These are phyloP conservation scores for Eubucco bourcierii DNA, from an alignment of 2,113 vertebrate species.

Conservation along the genomic window DNA sequence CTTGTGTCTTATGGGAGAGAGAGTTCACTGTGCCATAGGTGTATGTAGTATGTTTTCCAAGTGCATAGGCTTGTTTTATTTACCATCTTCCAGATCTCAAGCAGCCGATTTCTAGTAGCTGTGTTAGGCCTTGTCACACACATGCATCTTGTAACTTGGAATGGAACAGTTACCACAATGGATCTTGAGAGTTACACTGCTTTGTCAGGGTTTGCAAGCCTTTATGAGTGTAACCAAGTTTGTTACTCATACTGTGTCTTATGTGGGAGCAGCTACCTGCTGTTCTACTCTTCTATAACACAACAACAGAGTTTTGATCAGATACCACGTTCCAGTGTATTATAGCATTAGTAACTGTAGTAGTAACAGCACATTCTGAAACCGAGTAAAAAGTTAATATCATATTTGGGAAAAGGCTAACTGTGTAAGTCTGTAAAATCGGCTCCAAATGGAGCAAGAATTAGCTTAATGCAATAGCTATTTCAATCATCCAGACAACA, in stretches of 20 bases:
- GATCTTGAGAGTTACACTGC: not conserved
- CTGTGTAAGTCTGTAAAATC: not conserved
- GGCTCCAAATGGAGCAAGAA: not conserved
- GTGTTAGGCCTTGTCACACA: not conserved
- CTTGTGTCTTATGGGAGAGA: not conserved
- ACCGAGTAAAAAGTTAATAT: not conserved
- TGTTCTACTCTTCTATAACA: not conserved
- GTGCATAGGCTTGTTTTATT: not conserved
- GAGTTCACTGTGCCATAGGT: not conserved
- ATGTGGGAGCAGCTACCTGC: accelerated
- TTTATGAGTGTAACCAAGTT: not conserved
- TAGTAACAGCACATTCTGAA: not conserved
- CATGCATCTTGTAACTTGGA: not conserved
- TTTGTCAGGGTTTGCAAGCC: not conserved
- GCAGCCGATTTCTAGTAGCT: not conserved
- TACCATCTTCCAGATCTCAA: not conserved
- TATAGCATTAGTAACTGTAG: not conserved
- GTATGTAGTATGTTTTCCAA: not conserved
- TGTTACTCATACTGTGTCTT: not conserved
- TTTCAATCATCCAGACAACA: not conserved
- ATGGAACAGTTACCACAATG: not conserved
- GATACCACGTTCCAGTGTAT: not conserved
- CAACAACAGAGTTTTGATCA: not conserved
- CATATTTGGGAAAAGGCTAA: not conserved
- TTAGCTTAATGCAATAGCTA: not conserved